Conservation (phyloP, 2,888 invertebrate species). For the Aphodius granarius region DNA sequence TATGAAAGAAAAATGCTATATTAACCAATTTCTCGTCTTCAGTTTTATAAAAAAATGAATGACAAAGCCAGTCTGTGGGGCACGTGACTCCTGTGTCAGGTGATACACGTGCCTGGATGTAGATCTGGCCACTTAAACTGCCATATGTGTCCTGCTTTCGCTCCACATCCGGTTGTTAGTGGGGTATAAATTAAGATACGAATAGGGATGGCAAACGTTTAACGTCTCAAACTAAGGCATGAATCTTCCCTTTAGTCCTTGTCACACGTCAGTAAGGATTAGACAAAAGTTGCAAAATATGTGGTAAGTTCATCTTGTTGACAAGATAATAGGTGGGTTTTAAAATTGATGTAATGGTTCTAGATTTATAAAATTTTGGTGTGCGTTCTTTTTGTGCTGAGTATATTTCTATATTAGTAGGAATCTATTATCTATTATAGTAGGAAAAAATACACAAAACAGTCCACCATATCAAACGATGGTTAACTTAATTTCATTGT, state of each 20-base stretch:
- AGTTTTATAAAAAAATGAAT: no score
- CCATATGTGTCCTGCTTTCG: neutral
- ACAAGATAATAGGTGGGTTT: neutral
- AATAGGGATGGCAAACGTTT: neutral
- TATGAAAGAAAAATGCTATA: no score
- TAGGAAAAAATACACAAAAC: no score
- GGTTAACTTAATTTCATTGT: no score
- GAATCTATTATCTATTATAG: no score
- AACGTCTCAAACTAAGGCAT: neutral
- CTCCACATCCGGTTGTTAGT: conserved; percentile 11
- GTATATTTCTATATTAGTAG: no score
- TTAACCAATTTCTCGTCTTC: no score
- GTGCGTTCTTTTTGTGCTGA: no score
- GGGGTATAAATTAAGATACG: conserved; percentile 4
- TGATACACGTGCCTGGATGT: neutral
- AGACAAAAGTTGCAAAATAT: neutral
- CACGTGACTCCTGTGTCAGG: conserved; percentile 9
- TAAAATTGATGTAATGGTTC: neutral
- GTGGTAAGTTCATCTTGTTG: neutral
- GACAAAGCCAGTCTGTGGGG: no score
- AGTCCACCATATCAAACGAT: no score
- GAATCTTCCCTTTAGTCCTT: neutral
- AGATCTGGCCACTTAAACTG: conserved; percentile 5
- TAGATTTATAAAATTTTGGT: no score
- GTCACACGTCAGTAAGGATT: neutral